These are phyloP conservation scores for Sthenelais limicola DNA, from an alignment of 2,888 invertebrate genomes.

Conservation along the genomic window DNA sequence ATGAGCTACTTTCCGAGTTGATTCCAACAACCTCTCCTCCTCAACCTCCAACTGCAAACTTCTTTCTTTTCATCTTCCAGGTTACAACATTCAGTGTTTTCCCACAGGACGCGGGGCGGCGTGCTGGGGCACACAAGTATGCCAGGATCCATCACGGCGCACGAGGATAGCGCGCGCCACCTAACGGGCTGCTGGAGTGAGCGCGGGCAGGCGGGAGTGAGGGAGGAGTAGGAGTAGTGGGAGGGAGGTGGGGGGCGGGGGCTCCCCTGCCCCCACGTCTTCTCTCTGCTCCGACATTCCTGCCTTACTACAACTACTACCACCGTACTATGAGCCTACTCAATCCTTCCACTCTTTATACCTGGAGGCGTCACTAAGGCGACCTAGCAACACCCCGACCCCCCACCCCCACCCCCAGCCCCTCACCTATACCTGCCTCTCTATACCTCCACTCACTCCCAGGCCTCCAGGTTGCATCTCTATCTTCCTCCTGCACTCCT, in stretches of 20 bases:
- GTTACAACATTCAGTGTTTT: background rate
- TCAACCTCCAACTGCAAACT: too few species aligned
- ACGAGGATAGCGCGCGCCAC: too few species aligned
- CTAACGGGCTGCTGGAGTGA: too few species aligned
- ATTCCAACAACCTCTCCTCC: too few species aligned
- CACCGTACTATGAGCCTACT: constrained; percentile 7
- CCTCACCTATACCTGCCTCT: background rate
- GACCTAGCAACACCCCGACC: background rate
- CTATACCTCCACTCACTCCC: background rate
- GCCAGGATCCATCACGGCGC: constrained; percentile 36
- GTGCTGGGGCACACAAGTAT: too few species aligned
- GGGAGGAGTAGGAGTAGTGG: background rate
- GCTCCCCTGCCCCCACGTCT: too few species aligned
- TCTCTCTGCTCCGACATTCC: constrained; percentile 16
- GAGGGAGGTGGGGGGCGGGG: background rate
- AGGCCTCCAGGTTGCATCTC: background rate
- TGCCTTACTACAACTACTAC: constrained; percentile 35
- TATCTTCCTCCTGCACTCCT: background rate
- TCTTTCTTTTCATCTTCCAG: background rate
- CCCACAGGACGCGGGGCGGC: constrained; percentile 20
- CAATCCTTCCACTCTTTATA: too few species aligned
- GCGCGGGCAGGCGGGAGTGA: too few species aligned
- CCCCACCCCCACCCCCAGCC: background rate
- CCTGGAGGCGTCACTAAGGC: too few species aligned
- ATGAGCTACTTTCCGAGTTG: too few species aligned